A percentile compares a stretch with the other conserved stretches of the same genome.
Conservation (phyloP, 2,888 invertebrate genomes). For the Pandemis heparana region DNA sequence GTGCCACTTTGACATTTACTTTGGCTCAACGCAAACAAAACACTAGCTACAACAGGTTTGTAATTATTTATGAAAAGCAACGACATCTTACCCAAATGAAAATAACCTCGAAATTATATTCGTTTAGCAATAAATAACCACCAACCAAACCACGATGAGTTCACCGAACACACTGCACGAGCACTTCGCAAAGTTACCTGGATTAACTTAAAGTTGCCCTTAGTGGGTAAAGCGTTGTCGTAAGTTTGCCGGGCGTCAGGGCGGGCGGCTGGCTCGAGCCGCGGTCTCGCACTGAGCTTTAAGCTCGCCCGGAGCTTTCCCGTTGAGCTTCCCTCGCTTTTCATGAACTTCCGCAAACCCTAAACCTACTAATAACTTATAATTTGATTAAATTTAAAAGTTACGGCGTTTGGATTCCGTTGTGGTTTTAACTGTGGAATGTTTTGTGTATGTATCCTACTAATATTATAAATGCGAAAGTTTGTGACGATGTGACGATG, state of each 20-base stretch:
- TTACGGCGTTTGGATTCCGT: background rate
- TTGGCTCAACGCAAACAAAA: too few relatives aligned
- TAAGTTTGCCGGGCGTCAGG: conserved; percentile 29
- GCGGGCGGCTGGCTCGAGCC: conserved; percentile 48
- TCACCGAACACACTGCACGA: conserved; percentile 1
- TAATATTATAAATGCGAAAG: too few relatives aligned
- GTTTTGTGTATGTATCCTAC: background rate
- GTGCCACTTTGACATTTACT: too few relatives aligned
- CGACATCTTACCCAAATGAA: too few relatives aligned
- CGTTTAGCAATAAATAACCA: background rate
- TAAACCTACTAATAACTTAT: background rate
- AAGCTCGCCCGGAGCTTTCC: conserved; percentile 33
- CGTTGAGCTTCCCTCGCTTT: conserved; percentile 5
- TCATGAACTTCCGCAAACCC: background rate
- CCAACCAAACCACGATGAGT: conserved; percentile 31
- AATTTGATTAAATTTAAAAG: background rate
- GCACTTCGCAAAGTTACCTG: background rate
- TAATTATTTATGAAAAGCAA: too few relatives aligned
- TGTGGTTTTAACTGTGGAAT: background rate
- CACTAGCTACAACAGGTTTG: too few relatives aligned
- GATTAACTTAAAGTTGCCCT: background rate
- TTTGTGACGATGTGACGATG: too few relatives aligned
- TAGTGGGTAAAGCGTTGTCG: background rate
- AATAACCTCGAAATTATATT: background rate
- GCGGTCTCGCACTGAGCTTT: conserved; percentile 53